Conservation (phyloP, 1,140 invertebrate species). For the Drosophila sulfurigaster region DNA sequence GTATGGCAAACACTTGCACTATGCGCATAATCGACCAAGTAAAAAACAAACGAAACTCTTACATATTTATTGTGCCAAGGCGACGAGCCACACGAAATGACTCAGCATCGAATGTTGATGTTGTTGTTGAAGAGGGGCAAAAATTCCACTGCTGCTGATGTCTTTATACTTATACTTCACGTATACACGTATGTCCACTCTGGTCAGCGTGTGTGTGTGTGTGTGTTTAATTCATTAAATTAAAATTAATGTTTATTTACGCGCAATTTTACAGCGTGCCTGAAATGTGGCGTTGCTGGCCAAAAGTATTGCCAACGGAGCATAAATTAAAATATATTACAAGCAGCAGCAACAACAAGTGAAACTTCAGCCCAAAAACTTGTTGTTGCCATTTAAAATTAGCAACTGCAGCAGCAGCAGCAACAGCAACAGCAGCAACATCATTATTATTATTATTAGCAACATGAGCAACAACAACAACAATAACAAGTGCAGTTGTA, state of each 20-base stretch:
- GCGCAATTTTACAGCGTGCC: constrained; percentile 69
- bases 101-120: constrained; percentile 23
- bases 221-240: constrained; percentile 79
- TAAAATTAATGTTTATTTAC: constrained; percentile 81
- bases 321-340: constrained; percentile 81
- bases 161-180: constrained; percentile 29
- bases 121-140: neutral
- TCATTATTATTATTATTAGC: constrained; percentile 56
- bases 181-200: constrained; percentile 2
- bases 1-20: constrained; percentile 73
- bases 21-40: constrained; percentile 64
- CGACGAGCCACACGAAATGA: constrained; percentile 42
- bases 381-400: constrained; percentile 71
- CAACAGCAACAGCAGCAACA: constrained; percentile 32
- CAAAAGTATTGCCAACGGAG: constrained; percentile 75
- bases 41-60: constrained; percentile 52
- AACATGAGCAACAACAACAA: constrained; percentile 42
- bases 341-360: constrained; percentile 35
- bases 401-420: constrained; percentile 51
- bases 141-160: constrained; percentile 42
- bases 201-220: constrained; percentile 17
- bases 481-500: constrained; percentile 17
- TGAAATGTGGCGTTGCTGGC: constrained; percentile 57
- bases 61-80: constrained; percentile 77
- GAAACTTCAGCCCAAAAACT: constrained; percentile 46